Base-by-base conservation (phyloP, 2,888 invertebrate genomes). In the Drosophila melanosoma region DNA sequence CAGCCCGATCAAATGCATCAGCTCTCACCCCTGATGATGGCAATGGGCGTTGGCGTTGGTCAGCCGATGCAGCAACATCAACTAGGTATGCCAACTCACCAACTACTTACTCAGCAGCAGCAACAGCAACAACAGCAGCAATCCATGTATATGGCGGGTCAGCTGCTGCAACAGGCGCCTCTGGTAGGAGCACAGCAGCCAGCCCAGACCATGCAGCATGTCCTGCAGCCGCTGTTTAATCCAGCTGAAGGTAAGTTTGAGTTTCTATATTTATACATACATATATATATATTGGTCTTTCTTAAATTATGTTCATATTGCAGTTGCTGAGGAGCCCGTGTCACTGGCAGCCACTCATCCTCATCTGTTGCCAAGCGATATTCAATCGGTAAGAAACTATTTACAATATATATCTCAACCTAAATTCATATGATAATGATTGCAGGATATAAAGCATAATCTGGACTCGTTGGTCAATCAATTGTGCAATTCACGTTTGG, bases 401-500 rank as follows among this genome's bases (percentile, higher is more conserved):
- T 35, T 33, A 42, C 0, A 3, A 40, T 45, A 3, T 36, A 8
- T 3, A 36, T 5, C 26, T 23, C 23, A 26, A 52, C 20, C 35
- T 23, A 42, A 36, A 33, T 20, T 10, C 42, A 8, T 15, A 29
- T 1, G 26, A 33, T 2, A 49, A 3, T 61, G 2, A 29, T 70
- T 76, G 23, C 58, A 93, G 93, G 93, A 93, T 72, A 93, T 93
- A 49, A 93, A 93, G 82, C 92, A 92, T 71, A 93, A 93, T 83
- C 76, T 93, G 66, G 93, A 93, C 74, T 90, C 91, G 3, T 83
- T 92, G 69, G 91, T 93, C 17, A 92, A 91, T 70, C 92, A 92
- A 60, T 78, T 93, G 74, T 91, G 92, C 69, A 91, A 91, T 58
- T 90, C 92, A 40, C 91, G 92, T 7, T 86, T 93, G 69, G 93